Percentiles rank a stretch among this genome's conserved stretches.
These are phyloP conservation scores for Coenobita brevimanus DNA, from an alignment of 1,140 invertebrate genomes.

Conservation along the genomic window DNA sequence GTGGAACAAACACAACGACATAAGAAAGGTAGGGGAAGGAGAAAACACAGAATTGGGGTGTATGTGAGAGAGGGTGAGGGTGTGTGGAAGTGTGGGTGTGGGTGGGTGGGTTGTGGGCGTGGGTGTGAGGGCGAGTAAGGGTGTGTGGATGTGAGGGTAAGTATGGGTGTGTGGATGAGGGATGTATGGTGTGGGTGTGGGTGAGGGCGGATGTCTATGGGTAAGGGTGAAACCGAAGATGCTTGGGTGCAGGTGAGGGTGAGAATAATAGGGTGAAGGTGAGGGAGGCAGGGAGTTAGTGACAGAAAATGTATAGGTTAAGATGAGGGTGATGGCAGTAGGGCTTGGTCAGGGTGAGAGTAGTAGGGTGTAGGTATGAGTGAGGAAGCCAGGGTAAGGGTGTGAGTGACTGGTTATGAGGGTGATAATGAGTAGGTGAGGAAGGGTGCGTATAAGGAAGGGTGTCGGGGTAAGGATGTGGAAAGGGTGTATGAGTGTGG, in stretches of 20 bases:
- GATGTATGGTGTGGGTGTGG: too few species aligned
- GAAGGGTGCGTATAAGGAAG: too few species aligned
- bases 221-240: not conserved
- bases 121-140: too few species aligned
- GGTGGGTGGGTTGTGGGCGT: too few species aligned
- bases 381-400: not conserved
- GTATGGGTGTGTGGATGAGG: too few species aligned
- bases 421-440: not conserved
- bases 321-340: not conserved
- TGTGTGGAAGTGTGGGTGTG: too few species aligned
- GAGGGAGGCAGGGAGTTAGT: not conserved
- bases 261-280: not conserved
- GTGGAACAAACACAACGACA: not conserved
- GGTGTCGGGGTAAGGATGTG: too few species aligned
- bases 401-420: not conserved
- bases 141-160: too few species aligned
- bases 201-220: too few species aligned
- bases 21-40: not conserved
- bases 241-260: not conserved
- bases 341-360: not conserved
- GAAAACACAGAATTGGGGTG: not conserved
- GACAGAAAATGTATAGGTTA: not conserved
- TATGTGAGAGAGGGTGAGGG: too few species aligned
- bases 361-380: not conserved
- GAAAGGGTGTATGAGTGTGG: conserved; percentile 16